These are phyloP conservation scores for Monarcha castaneiventris DNA, from an alignment of 2,113 vertebrate genomes.

Conservation along the genomic window DNA sequence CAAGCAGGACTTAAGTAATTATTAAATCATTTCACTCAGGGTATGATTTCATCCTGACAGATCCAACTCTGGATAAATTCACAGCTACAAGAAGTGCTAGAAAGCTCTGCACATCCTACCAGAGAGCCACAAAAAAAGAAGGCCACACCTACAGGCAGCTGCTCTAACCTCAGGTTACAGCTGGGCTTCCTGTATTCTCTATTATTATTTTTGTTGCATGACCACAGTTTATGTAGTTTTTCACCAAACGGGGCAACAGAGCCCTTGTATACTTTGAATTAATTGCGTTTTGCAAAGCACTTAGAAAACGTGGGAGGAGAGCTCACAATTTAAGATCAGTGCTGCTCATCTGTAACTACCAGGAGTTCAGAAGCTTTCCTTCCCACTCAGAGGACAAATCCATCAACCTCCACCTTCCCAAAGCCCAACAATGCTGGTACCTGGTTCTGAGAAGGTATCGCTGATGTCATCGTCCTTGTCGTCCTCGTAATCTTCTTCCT, in stretches of 20 bases:
- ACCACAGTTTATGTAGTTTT: not conserved
- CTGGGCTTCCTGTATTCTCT: not conserved
- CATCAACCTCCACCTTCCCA: not conserved
- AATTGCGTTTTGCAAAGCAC: not conserved
- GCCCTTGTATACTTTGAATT: not conserved
- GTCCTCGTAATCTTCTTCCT: slow-evolving; percentile 89
- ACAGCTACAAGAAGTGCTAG: not conserved
- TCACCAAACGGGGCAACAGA: not conserved
- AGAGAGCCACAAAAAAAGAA: not conserved
- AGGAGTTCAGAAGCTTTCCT: not conserved
- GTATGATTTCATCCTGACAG: not conserved
- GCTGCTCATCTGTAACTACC: not conserved
- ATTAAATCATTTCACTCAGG: not conserved
- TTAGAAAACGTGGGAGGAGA: not conserved
- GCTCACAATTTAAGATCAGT: not conserved
- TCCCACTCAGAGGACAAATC: not conserved
- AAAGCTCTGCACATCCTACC: not conserved
- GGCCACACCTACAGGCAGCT: not conserved
- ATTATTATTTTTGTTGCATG: not conserved
- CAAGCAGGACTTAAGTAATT: not conserved
- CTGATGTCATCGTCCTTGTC: slow-evolving; percentile 98
- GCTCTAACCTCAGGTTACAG: not conserved
- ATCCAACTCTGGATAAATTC: not conserved
- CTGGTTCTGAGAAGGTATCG: slow-evolving; percentile 96
- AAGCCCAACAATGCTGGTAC: slow-evolving; percentile 62